Base-by-base conservation (phyloP, 2,113 vertebrate species). In the Brienomyrus brachyistius region DNA sequence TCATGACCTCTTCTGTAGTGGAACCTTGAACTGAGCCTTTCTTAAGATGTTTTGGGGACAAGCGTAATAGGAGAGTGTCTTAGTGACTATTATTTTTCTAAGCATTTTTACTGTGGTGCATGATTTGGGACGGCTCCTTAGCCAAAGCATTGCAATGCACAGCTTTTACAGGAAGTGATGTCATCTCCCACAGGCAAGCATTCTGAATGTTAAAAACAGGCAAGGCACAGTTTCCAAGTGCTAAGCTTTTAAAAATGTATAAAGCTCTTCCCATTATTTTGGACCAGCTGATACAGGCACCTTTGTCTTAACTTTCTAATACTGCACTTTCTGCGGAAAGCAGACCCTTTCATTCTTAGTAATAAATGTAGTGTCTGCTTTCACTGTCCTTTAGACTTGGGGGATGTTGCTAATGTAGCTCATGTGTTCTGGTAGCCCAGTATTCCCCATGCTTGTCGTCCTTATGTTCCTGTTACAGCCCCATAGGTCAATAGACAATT, bases 21-120 rank as follows among this genome's bases (percentile, higher is more conserved):
- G 50, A 87, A 54, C 50, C 51, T 87, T 54, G 85, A 87, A 54
- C 5, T 87, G 85, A 54, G n/a, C 45, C 23, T 84, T 82, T 82
- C 77, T 82, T 40, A 82, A 17, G 35, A 40, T 86, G 84, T 27
- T 7, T 51, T 27, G 27, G 50, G 85, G 9, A 87, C 45, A 13
- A 45, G 45, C 4, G 17, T 84, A 84, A 23, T 9, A 84, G 45
- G 40, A 43, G 21, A 84, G 21, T 47, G 15, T 21, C 19, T 45
- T 84, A n/a, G 6, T n/a, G 23, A 84, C 27, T 43, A 84, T 45
- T 48, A 15, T 48, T 84, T 45, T 48, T 48, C 1, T 84, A 84
- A 23, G 8, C 9, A 84, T 84, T 47, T 84, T 48, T 23, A 83
- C 82, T 5, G 19, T 84, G 21, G 82, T 84, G 21, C 40, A 19